Evolutionary conservation across 2,888 invertebrate genomes (phyloP).

Genomic region (Chrysina gloriosa): DNA sequence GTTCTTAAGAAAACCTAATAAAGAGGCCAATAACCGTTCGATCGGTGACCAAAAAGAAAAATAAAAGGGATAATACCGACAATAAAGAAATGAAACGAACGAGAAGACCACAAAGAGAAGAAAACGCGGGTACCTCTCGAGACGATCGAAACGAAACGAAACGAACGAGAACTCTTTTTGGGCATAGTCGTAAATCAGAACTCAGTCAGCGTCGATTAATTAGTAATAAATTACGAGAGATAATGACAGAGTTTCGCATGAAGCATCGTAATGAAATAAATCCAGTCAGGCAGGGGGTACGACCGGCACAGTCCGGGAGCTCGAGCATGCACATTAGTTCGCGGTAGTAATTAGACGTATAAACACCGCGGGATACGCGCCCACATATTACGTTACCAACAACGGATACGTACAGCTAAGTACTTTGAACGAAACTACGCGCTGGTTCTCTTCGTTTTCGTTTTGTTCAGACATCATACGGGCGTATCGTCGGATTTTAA

Average conservation of each 20-base stretch:
- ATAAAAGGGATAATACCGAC: neutral
- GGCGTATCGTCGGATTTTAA: no score
- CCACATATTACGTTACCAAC: conserved; percentile 40
- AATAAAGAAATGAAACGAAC: no score
- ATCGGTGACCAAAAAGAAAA: conserved; percentile 2
- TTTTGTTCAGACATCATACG: no score
- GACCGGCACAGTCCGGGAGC: conserved; percentile 50
- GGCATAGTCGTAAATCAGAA: conserved; percentile 47
- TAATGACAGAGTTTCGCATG: conserved; percentile 56
- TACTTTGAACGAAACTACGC: neutral
- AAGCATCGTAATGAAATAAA: conserved; percentile 57
- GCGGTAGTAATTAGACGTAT: conserved; percentile 54
- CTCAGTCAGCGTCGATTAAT: conserved; percentile 54
- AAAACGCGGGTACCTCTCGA: neutral
- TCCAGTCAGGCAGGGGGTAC: conserved; percentile 49
- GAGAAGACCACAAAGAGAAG: neutral
- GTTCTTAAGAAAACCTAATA: no score
- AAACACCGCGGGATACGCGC: conserved; percentile 52
- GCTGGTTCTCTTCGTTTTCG: no score
- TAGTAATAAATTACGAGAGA: conserved; percentile 58
- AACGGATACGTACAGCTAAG: neutral
- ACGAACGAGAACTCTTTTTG: conserved; percentile 30
- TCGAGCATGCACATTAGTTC: conserved; percentile 52
- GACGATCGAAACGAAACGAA: neutral
- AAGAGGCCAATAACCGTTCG: conserved; percentile 11